These are phyloP conservation scores for Agelaius phoeniceus DNA, from an alignment of 2,113 vertebrate species.

Conservation along the genomic window DNA sequence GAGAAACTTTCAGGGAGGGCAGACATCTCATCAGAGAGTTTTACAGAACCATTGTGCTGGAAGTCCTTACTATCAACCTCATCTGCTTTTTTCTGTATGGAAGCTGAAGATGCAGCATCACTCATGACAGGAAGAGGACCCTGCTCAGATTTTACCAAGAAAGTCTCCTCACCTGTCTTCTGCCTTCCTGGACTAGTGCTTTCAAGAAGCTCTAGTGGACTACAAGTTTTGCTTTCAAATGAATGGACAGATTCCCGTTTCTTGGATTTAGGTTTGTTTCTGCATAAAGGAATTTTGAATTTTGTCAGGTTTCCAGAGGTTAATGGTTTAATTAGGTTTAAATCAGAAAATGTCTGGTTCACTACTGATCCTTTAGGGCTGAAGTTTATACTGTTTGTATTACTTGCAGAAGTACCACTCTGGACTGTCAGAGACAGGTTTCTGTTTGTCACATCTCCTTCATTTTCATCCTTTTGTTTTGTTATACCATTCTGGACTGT, in stretches of 20 bases:
- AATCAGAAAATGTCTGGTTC: conserved; percentile 38
- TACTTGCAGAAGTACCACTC: neutral
- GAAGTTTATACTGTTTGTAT: neutral
- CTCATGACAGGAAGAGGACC: neutral
- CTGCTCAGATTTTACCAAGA: neutral
- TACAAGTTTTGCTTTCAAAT: conserved; percentile 47
- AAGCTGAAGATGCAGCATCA: neutral
- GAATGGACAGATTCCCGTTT: conserved; percentile 2
- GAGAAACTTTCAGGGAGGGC: neutral
- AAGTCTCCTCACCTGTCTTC: conserved; percentile 3
- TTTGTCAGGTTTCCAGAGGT: conserved; percentile 53
- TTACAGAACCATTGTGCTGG: neutral
- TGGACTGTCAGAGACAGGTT: neutral
- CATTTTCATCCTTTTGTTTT: no score
- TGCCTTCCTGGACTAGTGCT: conserved; percentile 1
- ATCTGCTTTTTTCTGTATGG: neutral
- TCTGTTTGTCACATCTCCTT: no score
- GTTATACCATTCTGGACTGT: no score
- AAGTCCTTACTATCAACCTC: neutral
- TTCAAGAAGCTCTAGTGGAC: conserved; percentile 53
- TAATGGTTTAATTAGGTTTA: conserved; percentile 38
- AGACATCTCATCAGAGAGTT: conserved; percentile 1
- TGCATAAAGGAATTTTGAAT: conserved; percentile 76
- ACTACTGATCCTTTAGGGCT: neutral
- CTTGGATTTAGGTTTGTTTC: conserved; percentile 51